Percentiles rank a stretch among this genome's conserved stretches.
phyloP scores from a whole-genome alignment of 2,888 invertebrate species.

The Perizoma affinitatum region DNA sequence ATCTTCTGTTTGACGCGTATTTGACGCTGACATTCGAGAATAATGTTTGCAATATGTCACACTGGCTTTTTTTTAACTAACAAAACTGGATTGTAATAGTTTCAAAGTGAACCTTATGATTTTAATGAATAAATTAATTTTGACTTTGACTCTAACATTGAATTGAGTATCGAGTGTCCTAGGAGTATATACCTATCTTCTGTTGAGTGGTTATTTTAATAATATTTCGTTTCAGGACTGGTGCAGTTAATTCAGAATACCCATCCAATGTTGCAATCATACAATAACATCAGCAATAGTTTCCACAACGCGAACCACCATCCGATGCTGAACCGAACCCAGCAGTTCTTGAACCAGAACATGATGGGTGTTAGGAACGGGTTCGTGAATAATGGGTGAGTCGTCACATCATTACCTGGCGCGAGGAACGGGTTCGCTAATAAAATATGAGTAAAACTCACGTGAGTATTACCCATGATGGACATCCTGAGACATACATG shows the following conservation, averaged over 20 bases:
- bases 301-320: slow-evolving; percentile 76
- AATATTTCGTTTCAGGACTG: slow-evolving; percentile 36
- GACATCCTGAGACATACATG: too few species aligned
- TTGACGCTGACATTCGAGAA: too few species aligned
- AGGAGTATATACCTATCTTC: too few species aligned
- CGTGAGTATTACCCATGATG: too few species aligned
- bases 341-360: slow-evolving; percentile 53
- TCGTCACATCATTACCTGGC: too few species aligned
- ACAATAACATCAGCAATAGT: slow-evolving; percentile 53
- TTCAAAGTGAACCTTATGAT: too few species aligned
- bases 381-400: slow-evolving; percentile 49
- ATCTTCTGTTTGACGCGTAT: background rate
- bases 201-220: slow-evolving; percentile 28
- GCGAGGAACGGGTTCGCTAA: slow-evolving; percentile 41
- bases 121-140: too few species aligned
- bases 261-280: slow-evolving; percentile 71
- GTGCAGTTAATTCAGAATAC: slow-evolving; percentile 77
- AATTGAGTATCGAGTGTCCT: too few species aligned
- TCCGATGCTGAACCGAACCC: slow-evolving; percentile 65
- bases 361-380: slow-evolving; percentile 10
- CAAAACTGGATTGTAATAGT: too few species aligned
- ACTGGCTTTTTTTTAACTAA: too few species aligned
- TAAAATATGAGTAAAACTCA: slow-evolving; percentile 51
- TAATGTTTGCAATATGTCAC: too few species aligned
- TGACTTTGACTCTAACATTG: too few species aligned